Evolutionary conservation across 2,888 invertebrate genomes (phyloP).

Genomic region (Acanthosoma haemorrhoidale): DNA sequence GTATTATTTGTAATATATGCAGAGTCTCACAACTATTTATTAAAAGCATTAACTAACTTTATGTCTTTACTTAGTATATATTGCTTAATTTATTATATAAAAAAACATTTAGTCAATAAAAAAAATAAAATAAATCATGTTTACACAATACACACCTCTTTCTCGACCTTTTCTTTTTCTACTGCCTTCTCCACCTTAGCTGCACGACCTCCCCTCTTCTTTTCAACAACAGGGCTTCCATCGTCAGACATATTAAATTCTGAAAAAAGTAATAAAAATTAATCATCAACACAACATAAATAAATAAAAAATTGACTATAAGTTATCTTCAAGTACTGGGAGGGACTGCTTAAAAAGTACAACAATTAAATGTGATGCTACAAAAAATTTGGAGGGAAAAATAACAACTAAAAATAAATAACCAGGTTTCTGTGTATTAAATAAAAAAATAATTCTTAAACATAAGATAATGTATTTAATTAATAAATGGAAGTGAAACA

Average conservation of each 20-base stretch:
- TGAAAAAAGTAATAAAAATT: background rate
- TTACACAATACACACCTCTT: background rate
- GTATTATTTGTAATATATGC: too few relatives aligned
- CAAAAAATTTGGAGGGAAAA: too few relatives aligned
- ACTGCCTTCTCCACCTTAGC: constrained; percentile 15
- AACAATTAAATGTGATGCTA: too few relatives aligned
- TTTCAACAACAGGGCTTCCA: constrained; percentile 17
- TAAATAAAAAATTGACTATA: background rate
- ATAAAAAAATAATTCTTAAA: too few relatives aligned
- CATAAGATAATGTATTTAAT: background rate
- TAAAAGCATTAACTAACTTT: too few relatives aligned
- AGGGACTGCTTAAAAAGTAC: too few relatives aligned
- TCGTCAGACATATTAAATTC: constrained; percentile 21
- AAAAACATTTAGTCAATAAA: background rate
- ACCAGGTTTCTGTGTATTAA: too few relatives aligned
- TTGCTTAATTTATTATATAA: too few relatives aligned
- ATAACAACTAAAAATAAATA: too few relatives aligned
- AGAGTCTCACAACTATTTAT: too few relatives aligned
- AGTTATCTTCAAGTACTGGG: too few relatives aligned
- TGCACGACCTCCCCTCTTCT: constrained; percentile 24
- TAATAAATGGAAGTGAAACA: background rate
- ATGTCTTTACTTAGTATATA: too few relatives aligned
- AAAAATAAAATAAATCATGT: background rate
- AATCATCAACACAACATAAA: background rate
- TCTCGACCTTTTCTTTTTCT: background rate